phyloP scores from a whole-genome alignment of 2,113 vertebrate genomes.

The Cichladusa arquata region DNA sequence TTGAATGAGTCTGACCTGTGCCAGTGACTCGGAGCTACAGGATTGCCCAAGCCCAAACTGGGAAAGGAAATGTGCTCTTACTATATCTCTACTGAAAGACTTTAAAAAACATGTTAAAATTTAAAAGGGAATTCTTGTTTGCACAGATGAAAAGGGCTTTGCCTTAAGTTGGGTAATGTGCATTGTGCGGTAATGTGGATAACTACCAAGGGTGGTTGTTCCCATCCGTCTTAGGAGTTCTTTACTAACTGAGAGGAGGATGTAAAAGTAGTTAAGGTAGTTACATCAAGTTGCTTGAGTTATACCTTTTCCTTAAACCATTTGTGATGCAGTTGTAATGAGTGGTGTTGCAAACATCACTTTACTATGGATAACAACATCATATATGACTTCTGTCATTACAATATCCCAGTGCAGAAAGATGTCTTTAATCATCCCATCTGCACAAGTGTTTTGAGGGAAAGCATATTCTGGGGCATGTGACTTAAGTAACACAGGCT shows the following conservation, averaged over 20 bases:
- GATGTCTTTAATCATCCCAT: background rate
- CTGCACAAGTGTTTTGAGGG: background rate
- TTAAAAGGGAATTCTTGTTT: background rate
- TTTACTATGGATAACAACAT: background rate
- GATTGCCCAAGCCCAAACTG: background rate
- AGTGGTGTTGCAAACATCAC: background rate
- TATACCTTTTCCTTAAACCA: background rate
- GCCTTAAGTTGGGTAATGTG: background rate
- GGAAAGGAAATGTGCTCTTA: background rate
- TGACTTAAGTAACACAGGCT: background rate
- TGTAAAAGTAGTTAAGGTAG: background rate
- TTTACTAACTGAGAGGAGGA: background rate
- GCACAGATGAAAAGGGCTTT: background rate
- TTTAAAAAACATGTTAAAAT: background rate
- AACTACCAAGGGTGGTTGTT: background rate
- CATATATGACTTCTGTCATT: background rate
- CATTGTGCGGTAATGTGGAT: background rate
- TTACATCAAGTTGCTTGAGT: background rate
- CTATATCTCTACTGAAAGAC: background rate
- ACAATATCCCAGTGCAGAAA: background rate
- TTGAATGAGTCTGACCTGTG: background rate
- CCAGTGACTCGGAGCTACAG: background rate
- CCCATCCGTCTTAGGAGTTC: background rate
- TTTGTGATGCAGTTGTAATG: background rate
- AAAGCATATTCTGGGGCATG: background rate